phyloP scores from a whole-genome alignment of 2,797 vertebrate species.

The Heteromormyrus szaboi region DNA sequence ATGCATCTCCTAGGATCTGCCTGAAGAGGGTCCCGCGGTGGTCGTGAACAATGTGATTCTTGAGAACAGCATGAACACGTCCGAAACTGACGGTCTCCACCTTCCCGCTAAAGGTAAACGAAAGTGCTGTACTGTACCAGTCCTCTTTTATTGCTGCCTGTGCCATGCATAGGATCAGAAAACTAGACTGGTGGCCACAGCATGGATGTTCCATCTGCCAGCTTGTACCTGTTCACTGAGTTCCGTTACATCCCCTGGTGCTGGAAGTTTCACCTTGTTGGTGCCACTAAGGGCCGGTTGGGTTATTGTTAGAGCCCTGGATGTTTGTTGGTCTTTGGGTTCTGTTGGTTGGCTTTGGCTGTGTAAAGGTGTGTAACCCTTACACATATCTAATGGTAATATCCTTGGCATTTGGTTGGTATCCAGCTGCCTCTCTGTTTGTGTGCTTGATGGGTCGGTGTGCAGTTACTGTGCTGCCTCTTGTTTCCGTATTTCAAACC shows the following conservation, averaged over 20 bases:
- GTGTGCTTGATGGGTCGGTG: not conserved
- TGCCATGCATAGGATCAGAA: not conserved
- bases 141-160: not conserved
- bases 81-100: slow-evolving; percentile 60
- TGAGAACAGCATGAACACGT: slow-evolving; percentile 63
- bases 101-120: slow-evolving; percentile 69
- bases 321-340: not conserved
- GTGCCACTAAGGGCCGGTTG: not conserved
- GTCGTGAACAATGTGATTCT: slow-evolving; percentile 56
- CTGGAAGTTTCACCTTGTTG: not conserved
- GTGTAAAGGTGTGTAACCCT: not conserved
- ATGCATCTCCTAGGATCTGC: slow-evolving; percentile 60
- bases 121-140: not conserved
- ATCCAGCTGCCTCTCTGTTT: not conserved
- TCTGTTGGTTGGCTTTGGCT: not conserved
- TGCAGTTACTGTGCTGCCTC: not conserved
- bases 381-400: not conserved
- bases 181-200: not conserved
- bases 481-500: not conserved
- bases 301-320: not conserved
- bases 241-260: not conserved
- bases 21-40: slow-evolving; percentile 62
- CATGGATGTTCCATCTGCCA: not conserved
- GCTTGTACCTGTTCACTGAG: not conserved
- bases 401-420: not conserved